These are phyloP conservation scores for Heliconius himera DNA, from an alignment of 1,140 invertebrate species.

Conservation along the genomic window DNA sequence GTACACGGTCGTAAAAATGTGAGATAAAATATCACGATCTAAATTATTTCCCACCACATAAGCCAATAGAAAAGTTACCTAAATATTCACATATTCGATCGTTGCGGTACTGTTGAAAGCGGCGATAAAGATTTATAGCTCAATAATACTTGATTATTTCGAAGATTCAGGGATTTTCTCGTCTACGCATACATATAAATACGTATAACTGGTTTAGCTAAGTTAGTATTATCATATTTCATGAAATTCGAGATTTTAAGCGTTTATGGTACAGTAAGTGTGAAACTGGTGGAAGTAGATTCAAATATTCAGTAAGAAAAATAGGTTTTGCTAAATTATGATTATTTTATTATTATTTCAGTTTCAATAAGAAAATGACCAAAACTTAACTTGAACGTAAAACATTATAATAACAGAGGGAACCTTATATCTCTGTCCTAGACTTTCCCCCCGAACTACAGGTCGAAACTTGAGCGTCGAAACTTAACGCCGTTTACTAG, in stretches of 20 bases:
- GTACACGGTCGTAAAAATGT: slow-evolving; percentile 42
- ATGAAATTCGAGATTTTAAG: background rate
- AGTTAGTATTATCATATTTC: background rate
- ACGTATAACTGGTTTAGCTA: background rate
- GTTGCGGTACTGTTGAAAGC: slow-evolving; percentile 50
- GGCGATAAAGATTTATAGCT: slow-evolving; percentile 70
- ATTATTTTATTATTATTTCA: too few relatives aligned
- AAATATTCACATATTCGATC: slow-evolving; percentile 66
- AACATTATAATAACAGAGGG: too few relatives aligned
- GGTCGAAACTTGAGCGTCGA: too few relatives aligned
- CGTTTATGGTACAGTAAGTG: background rate
- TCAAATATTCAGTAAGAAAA: background rate
- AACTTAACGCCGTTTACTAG: too few relatives aligned
- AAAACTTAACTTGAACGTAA: too few relatives aligned
- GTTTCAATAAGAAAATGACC: too few relatives aligned
- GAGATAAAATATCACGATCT: slow-evolving; percentile 47
- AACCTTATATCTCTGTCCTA: too few relatives aligned
- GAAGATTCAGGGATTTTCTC: slow-evolving; percentile 58
- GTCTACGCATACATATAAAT: background rate
- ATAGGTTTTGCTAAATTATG: too few relatives aligned
- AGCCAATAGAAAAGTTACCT: slow-evolving; percentile 61
- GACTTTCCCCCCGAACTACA: too few relatives aligned
- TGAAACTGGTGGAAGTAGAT: background rate
- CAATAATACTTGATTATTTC: slow-evolving; percentile 76
- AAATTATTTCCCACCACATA: slow-evolving; percentile 47